Evolutionary conservation across 2,797 vertebrate genomes (phyloP).

Genomic region (Euthynnus affinis): DNA sequence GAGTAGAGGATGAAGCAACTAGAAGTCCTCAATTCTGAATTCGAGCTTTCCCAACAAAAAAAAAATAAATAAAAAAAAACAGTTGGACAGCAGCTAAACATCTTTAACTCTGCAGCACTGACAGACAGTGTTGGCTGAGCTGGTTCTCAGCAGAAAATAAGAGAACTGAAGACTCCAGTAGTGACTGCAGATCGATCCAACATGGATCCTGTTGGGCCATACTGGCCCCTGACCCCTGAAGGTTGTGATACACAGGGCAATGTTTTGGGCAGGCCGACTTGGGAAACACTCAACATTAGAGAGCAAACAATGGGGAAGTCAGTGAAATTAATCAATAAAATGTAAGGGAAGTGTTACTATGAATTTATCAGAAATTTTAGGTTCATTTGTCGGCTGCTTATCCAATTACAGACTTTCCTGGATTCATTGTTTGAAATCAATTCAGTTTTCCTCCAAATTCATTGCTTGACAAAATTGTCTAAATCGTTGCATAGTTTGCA

Average conservation of each 20-base stretch:
- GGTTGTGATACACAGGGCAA: conserved; percentile 75
- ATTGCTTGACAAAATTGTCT: conserved; percentile 15
- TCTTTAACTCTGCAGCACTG: conserved; percentile 85
- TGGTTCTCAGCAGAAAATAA: conserved; percentile 95
- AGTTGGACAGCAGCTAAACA: conserved; percentile 78
- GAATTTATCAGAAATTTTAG: conserved; percentile 29
- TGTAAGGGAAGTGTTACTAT: conserved; percentile 7
- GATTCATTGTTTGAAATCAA: neutral
- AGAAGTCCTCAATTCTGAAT: conserved; percentile 29
- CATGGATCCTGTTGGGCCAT: conserved; percentile 93
- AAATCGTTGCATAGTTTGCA: conserved; percentile 13
- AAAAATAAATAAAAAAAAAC: neutral
- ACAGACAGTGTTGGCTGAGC: conserved; percentile 87
- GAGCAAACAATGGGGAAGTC: conserved; percentile 42
- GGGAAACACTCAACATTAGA: conserved; percentile 59
- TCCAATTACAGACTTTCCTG: conserved; percentile 9
- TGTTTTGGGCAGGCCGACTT: conserved; percentile 72
- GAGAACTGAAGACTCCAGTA: conserved; percentile 84
- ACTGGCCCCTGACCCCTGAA: conserved; percentile 84
- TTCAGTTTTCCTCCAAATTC: conserved; percentile 1
- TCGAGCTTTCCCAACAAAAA: conserved; percentile 36
- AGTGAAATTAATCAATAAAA: conserved; percentile 55
- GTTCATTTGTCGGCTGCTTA: conserved; percentile 10
- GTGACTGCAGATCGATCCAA: conserved; percentile 89
- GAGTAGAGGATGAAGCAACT: conserved; percentile 65